Evolutionary conservation across 2,797 vertebrate genomes (phyloP), one percentile per base, ranked within the genome.

Genomic region (Propithecus deckenii): DNA sequence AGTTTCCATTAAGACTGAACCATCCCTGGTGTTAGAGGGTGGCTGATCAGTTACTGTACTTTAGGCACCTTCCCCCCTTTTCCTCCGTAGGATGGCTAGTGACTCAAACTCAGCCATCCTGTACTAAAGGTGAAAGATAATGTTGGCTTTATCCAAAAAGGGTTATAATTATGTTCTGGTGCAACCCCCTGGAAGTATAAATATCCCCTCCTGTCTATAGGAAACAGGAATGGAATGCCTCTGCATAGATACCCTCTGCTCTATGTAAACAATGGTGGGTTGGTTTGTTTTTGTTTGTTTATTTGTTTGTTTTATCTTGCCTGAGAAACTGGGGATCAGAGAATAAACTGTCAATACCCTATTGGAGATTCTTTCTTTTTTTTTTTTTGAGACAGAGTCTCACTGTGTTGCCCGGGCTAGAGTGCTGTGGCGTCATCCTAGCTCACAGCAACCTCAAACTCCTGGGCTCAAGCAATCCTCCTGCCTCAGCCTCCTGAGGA

Each of bases 51-150:
- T 76, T 55, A 28, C 18, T 69, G 4, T 75, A 18, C 32, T 69
- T 63, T 35, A 88, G 72, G n/a, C 9, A 38, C 43, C 52, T 52
- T 23, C 30, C 7, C 8, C 9, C 30, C 15, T 86, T 86, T 96
- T 81, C 35, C 32, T 92, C 83, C 88, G 1, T n/a, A 52, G 48
- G 63, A 50, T 90, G 59, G 35, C 59, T 89, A 38, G 48, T 65
- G 55, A 91, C 50, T 84, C 71, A 9, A 32, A 74, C 28, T 85
- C 43, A 63, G 72, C 59, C 32, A 67, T 72, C 15, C 30, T 83
- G 69, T n/a, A n/a, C 10, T 84, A 65, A 91, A 79, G 17, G 32
- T 79, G 25, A 95, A 96, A 97, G 85, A 89, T 79, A 6, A 91
- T 86, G 25, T 35, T 67, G 57, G n/a, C 93, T 94, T 92, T 89